Percentiles rank a stretch among this genome's conserved stretches.
Evolutionary conservation across 2,113 vertebrate genomes (phyloP).

Genomic region (Progne subis): DNA sequence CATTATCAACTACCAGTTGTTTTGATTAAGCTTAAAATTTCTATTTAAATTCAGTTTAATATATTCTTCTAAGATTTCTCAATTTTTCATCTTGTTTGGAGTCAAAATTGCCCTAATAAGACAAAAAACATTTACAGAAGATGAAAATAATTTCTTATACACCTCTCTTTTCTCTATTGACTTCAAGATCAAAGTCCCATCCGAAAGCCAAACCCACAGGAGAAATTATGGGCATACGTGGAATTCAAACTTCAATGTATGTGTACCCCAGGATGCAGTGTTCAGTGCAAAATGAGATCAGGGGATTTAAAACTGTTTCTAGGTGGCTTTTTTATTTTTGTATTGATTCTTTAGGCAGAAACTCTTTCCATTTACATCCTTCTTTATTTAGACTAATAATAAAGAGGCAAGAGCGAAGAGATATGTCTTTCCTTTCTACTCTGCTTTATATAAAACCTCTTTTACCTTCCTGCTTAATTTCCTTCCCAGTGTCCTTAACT

Average conservation of each 20-base stretch:
- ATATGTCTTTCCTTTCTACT: neutral
- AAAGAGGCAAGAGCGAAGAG: neutral
- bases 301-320: constrained; percentile 4
- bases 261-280: neutral
- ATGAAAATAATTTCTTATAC: neutral
- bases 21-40: neutral
- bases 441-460: neutral
- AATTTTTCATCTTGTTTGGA: neutral
- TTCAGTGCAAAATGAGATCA: neutral
- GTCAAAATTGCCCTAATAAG: neutral
- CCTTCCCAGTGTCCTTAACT: constrained; percentile 38
- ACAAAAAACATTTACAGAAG: neutral
- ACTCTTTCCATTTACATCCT: constrained; percentile 1
- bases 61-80: neutral
- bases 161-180: neutral
- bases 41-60: neutral
- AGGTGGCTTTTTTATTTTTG: constrained; percentile 11
- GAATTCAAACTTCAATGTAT: neutral
- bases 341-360: constrained; percentile 36
- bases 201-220: neutral
- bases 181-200: neutral
- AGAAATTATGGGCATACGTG: neutral
- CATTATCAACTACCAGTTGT: neutral
- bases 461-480: constrained; percentile 32
- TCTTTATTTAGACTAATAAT: constrained; percentile 40